These are phyloP conservation scores for Lagopus muta DNA, from an alignment of 2,113 vertebrate genomes.

Conservation along the genomic window DNA sequence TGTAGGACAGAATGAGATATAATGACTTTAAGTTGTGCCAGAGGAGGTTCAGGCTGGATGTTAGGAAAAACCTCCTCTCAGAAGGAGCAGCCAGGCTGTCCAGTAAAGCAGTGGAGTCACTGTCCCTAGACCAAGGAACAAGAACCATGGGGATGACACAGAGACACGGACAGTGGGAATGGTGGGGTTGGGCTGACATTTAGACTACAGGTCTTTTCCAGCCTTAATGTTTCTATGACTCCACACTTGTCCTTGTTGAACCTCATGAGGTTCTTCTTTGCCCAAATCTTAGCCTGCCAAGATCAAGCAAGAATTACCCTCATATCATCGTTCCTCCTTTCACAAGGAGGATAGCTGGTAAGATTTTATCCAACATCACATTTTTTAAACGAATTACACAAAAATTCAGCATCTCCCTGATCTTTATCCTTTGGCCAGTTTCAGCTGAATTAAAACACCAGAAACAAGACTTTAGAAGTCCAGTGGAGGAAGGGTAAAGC, in stretches of 20 bases:
- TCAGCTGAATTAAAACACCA: neutral
- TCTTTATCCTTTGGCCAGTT: neutral
- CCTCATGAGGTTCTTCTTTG: neutral
- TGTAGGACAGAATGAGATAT: too few relatives aligned
- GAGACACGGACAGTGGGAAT: too few relatives aligned
- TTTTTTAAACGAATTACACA: neutral
- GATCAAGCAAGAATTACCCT: neutral
- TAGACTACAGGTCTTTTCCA: too few relatives aligned
- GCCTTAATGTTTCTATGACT: too few relatives aligned
- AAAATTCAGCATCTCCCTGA: rapidly evolving
- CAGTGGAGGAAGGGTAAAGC: neutral
- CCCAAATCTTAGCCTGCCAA: neutral
- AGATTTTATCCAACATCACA: neutral
- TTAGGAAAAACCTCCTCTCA: too few relatives aligned
- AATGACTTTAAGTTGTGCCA: too few relatives aligned
- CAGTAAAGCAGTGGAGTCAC: too few relatives aligned
- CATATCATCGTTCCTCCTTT: rapidly evolving
- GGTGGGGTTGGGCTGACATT: too few relatives aligned
- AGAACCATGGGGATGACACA: too few relatives aligned
- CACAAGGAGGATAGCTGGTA: neutral
- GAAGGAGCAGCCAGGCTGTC: too few relatives aligned
- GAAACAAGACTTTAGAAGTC: neutral
- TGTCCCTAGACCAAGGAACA: too few relatives aligned
- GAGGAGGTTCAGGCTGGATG: too few relatives aligned
- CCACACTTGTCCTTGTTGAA: neutral